Evolutionary conservation across 1,140 invertebrate genomes (phyloP).

Genomic region (Drosophila melanica): DNA sequence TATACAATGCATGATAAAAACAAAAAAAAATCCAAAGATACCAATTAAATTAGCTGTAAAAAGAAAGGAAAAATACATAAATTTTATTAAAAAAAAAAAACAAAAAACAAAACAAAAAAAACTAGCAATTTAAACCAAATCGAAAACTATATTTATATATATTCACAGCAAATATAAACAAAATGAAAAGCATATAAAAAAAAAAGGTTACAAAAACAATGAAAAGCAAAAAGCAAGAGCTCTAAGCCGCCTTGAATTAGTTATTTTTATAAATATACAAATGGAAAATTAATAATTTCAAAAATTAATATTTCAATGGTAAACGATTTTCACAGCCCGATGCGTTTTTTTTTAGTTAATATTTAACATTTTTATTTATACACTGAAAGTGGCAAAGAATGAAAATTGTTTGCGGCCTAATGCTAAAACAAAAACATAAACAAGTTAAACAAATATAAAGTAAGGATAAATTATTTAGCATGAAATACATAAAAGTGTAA

Average conservation of each 20-base stretch:
- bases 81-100: constrained; percentile 54
- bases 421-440: constrained; percentile 37
- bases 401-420: constrained; percentile 51
- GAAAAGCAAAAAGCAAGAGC: constrained; percentile 76
- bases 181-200: constrained; percentile 13
- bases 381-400: constrained; percentile 69
- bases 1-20: constrained; percentile 58
- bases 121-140: constrained; percentile 76
- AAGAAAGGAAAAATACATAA: constrained; percentile 73
- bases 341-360: constrained; percentile 58
- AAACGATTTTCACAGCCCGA: constrained; percentile 43
- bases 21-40: constrained; percentile 71
- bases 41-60: constrained; percentile 76
- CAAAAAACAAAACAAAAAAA: constrained; percentile 13
- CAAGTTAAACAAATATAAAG: constrained; percentile 6
- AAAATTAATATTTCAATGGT: constrained; percentile 72
- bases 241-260: constrained; percentile 81
- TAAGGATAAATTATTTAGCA: constrained; percentile 25
- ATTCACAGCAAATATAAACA: constrained; percentile 35
- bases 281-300: constrained; percentile 57
- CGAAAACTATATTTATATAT: constrained; percentile 51
- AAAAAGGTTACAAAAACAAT: constrained; percentile 38
- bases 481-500: constrained; percentile 30
- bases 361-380: constrained; percentile 59
- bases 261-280: constrained; percentile 77